Conservation (phyloP, 2,797 vertebrate species). For the Microhierax caerulescens region DNA sequence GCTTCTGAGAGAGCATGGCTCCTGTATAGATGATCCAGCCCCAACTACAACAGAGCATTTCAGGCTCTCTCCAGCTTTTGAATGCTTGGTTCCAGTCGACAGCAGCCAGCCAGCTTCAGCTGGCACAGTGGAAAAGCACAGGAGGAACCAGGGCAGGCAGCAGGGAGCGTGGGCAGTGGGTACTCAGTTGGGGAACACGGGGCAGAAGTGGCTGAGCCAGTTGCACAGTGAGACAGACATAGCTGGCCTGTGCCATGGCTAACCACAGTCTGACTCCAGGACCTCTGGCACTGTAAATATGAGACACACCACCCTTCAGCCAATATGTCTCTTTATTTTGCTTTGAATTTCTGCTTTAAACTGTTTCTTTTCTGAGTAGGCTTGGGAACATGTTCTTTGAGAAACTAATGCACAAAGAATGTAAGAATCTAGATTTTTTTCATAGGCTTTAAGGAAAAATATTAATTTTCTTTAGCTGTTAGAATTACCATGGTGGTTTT, state of each 20-base stretch:
- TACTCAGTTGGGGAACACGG: rapidly evolving
- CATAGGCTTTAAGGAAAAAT: neutral
- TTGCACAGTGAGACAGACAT: neutral
- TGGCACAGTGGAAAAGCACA: neutral
- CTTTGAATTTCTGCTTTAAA: constrained; percentile 10
- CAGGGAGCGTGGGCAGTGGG: neutral
- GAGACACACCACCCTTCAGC: neutral
- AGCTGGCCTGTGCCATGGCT: neutral
- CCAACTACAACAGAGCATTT: neutral
- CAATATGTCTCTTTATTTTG: constrained; percentile 31
- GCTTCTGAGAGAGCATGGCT: rapidly evolving
- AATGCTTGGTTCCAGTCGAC: neutral
- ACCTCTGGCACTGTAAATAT: neutral
- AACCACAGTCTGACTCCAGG: neutral
- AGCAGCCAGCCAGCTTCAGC: neutral
- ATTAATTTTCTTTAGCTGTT: neutral
- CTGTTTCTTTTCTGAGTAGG: neutral
- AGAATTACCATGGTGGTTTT: neutral
- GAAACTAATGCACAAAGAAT: neutral
- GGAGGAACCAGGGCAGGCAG: rapidly evolving
- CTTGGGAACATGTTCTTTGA: neutral
- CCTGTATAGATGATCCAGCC: neutral
- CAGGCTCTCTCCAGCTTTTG: neutral
- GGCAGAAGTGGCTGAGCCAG: neutral
- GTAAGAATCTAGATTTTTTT: neutral